Evolutionary conservation across 2,113 vertebrate species (phyloP).

Genomic region (Mellivora capensis): DNA sequence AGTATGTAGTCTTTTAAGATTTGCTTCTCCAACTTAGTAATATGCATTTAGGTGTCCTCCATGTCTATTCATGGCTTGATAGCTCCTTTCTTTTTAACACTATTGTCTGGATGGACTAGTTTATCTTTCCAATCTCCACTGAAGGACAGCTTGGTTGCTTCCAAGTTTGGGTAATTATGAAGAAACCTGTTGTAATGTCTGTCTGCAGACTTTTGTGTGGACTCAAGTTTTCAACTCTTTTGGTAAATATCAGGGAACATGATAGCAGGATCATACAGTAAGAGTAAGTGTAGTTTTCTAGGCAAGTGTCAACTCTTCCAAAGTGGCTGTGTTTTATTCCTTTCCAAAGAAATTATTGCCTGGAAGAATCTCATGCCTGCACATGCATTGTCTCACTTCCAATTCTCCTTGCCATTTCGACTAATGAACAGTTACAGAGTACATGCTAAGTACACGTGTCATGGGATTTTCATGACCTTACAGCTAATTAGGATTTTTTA

Average conservation of each 20-base stretch:
- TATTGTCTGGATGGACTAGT: neutral
- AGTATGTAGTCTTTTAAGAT: neutral
- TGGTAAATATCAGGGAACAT: neutral
- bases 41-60: neutral
- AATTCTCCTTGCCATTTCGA: neutral
- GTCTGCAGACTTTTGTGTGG: neutral
- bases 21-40: neutral
- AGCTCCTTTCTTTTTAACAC: neutral
- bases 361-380: neutral
- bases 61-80: neutral
- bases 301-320: neutral
- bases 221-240: neutral
- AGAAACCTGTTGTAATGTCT: neutral
- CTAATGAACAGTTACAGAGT: neutral
- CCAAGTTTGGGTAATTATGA: neutral
- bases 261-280: neutral
- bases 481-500: neutral
- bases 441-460: accelerated
- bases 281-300: neutral
- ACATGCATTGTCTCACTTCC: neutral
- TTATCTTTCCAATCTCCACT: neutral
- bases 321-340: neutral
- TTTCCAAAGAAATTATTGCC: neutral
- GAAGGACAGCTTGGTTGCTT: neutral
- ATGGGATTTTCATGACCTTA: neutral